Conservation (phyloP, 1,140 invertebrate species). For the Panonychus citri region DNA sequence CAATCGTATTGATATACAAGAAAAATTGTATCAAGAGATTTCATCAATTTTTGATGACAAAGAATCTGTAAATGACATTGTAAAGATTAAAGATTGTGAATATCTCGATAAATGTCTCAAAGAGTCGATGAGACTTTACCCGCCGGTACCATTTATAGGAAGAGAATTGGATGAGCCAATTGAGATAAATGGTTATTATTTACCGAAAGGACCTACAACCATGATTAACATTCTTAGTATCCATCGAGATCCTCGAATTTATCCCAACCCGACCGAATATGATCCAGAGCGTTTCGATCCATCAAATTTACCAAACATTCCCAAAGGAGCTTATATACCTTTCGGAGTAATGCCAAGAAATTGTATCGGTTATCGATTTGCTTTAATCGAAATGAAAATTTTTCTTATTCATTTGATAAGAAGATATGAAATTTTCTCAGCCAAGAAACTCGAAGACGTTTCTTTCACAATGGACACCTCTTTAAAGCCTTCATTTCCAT, state of each 20-base stretch:
- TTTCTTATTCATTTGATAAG: too few relatives aligned
- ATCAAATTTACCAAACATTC: too few relatives aligned
- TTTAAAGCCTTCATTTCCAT: too few relatives aligned
- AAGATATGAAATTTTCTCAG: too few relatives aligned
- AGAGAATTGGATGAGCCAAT: neutral
- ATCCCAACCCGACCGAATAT: too few relatives aligned
- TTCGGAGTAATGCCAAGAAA: too few relatives aligned
- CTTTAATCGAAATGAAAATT: too few relatives aligned
- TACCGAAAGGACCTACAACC: slow-evolving; percentile 24
- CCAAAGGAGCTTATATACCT: too few relatives aligned
- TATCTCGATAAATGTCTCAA: slow-evolving; percentile 24
- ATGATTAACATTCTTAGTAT: slow-evolving; percentile 26
- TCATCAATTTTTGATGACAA: neutral
- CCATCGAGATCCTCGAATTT: slow-evolving; percentile 39
- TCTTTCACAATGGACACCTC: too few relatives aligned
- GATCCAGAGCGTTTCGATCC: too few relatives aligned
- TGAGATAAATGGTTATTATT: slow-evolving; percentile 11
- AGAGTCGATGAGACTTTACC: slow-evolving; percentile 33
- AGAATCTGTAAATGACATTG: neutral
- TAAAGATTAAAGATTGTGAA: neutral
- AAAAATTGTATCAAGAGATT: neutral
- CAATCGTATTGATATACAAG: slow-evolving; percentile 7
- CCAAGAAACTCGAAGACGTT: too few relatives aligned
- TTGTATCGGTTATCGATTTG: too few relatives aligned
- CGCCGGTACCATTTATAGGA: slow-evolving; percentile 33